Conservation (phyloP, 2,888 invertebrate species). For the Epistrophella euchroma region DNA sequence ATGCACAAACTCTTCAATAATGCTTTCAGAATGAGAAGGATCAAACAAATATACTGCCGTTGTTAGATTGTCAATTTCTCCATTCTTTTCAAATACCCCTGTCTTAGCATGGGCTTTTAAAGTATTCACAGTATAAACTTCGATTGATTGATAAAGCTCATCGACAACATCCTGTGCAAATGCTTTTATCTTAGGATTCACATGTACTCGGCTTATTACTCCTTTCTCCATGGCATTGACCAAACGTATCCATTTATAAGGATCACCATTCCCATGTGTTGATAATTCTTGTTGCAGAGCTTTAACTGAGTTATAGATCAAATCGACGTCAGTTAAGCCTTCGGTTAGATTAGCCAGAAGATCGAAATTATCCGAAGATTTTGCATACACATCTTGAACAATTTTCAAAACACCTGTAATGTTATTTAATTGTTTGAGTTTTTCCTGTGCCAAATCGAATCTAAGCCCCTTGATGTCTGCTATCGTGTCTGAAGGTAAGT, state of each 20-base stretch:
- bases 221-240: not conserved
- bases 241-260: slow-evolving; percentile 16
- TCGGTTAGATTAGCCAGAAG: slow-evolving; percentile 3
- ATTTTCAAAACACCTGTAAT: not conserved
- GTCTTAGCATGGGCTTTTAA: not conserved
- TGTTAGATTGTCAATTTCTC: not conserved
- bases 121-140: not conserved
- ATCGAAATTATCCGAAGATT: not conserved
- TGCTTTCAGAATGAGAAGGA: not conserved
- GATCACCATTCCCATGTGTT: not conserved
- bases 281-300: not conserved
- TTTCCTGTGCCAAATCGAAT: not conserved
- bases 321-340: not conserved
- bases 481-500: not conserved
- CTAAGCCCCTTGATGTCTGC: not conserved
- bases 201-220: not conserved
- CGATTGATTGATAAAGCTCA: not conserved
- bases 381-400: not conserved
- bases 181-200: not conserved
- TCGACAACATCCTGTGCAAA: not conserved
- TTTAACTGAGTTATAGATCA: not conserved
- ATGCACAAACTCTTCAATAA: not conserved
- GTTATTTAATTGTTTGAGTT: not conserved
- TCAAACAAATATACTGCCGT: not conserved
- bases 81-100: not conserved